A percentile compares a stretch with the other conserved stretches of the same genome.
Conservation (phyloP, 1,140 invertebrate genomes). For the Pogonomyrmex barbatus region DNA sequence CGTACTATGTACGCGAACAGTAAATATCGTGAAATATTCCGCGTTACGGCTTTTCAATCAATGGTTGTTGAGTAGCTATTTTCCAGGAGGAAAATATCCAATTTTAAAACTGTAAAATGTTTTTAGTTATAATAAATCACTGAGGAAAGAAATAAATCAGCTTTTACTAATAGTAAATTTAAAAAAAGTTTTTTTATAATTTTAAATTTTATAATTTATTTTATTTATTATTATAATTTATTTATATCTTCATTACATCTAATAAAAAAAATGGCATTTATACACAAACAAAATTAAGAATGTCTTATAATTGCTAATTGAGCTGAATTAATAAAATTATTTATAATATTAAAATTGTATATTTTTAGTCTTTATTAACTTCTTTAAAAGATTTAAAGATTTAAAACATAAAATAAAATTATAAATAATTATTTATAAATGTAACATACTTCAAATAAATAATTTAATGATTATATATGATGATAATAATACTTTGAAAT, state of each 20-base stretch:
- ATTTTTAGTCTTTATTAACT: background rate
- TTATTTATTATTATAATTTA: background rate
- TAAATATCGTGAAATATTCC: constrained; percentile 61
- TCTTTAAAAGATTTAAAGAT: no score
- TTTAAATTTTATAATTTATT: no score
- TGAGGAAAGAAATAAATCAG: background rate
- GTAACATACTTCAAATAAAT: background rate
- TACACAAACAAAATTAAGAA: background rate
- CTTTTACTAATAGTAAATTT: background rate
- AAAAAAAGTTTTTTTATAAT: no score
- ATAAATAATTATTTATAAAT: background rate
- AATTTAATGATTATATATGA: background rate
- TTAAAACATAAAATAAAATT: background rate
- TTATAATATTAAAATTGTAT: background rate
- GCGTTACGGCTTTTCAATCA: constrained; percentile 45
- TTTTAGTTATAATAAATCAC: constrained; percentile 6
- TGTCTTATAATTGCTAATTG: background rate
- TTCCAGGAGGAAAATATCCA: constrained; percentile 12
- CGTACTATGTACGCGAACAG: background rate
- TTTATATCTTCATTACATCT: background rate
- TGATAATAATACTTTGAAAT: background rate
- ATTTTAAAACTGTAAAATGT: background rate
- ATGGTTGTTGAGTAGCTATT: constrained; percentile 40
- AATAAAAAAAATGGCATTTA: background rate
- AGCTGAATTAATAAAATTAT: background rate